Evolutionary conservation across 2,888 invertebrate species (phyloP).

Genomic region (Trichogramma dendrolimi): DNA sequence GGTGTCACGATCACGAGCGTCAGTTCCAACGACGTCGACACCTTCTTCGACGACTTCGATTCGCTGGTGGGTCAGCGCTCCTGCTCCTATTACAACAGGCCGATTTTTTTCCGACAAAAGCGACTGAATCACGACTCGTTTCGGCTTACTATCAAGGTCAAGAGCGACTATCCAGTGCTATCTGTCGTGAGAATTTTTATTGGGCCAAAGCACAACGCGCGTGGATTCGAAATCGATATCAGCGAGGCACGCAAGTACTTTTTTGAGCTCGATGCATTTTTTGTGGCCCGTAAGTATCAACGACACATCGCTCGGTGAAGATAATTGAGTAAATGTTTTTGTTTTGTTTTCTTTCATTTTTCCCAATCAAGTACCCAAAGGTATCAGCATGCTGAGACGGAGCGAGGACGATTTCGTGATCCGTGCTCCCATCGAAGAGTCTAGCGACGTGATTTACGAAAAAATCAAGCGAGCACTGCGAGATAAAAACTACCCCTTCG

Average conservation of each 20-base stretch:
- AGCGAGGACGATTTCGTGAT: constrained; percentile 36
- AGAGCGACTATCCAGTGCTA: constrained; percentile 58
- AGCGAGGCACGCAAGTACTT: background rate
- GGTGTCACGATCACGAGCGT: constrained; percentile 62
- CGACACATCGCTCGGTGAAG: background rate
- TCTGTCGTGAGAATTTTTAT: constrained; percentile 63
- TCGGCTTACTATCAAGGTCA: constrained; percentile 59
- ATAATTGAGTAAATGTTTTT: background rate
- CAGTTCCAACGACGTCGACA: constrained; percentile 62
- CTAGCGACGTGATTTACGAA: constrained; percentile 48
- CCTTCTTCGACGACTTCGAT: constrained; percentile 66
- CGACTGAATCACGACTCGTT: constrained; percentile 69
- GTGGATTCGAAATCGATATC: constrained; percentile 56
- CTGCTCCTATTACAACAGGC: constrained; percentile 55
- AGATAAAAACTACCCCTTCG: constrained; percentile 54
- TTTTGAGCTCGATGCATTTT: constrained; percentile 8
- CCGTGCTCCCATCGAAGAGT: constrained; percentile 42
- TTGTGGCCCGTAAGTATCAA: constrained; percentile 1
- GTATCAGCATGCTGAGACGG: constrained; percentile 48
- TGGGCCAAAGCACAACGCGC: constrained; percentile 65
- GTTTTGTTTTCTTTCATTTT: constrained; percentile 1
- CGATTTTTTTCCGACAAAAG: constrained; percentile 54
- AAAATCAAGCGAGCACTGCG: constrained; percentile 53
- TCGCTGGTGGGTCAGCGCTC: constrained; percentile 51
- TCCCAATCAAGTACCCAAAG: constrained; percentile 41